These are phyloP conservation scores for Cnemophilus loriae DNA, from an alignment of 2,113 vertebrate genomes.

Conservation along the genomic window DNA sequence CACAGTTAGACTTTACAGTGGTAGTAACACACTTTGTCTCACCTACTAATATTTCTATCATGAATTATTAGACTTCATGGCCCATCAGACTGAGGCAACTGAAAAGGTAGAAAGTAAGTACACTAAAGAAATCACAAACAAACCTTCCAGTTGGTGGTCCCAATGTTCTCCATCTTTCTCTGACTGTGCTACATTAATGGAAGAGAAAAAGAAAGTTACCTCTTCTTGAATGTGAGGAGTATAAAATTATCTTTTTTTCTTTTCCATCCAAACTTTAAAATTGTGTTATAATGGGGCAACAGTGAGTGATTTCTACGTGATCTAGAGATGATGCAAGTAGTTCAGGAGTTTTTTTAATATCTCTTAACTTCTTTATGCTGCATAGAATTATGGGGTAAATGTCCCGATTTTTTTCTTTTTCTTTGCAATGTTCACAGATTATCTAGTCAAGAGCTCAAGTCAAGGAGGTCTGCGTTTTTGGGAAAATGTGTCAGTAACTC, in stretches of 20 bases:
- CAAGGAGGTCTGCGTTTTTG: neutral
- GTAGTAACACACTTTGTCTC: neutral
- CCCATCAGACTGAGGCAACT: neutral
- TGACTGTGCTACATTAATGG: neutral
- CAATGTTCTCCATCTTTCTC: neutral
- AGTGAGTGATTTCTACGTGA: neutral
- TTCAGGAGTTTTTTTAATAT: neutral
- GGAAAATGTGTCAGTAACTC: neutral
- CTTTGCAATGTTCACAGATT: neutral
- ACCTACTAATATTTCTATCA: neutral
- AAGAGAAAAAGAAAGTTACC: neutral
- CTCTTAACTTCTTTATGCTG: neutral
- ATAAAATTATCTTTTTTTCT: neutral
- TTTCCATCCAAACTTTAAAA: neutral
- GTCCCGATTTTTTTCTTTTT: neutral
- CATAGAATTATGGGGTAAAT: neutral
- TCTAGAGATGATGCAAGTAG: neutral
- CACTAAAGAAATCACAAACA: neutral
- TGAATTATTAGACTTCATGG: neutral
- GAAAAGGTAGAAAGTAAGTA: neutral
- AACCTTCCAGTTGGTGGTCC: neutral
- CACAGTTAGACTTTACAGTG: neutral
- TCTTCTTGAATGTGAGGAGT: neutral
- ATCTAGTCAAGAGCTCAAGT: neutral
- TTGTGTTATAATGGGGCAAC: neutral